A percentile compares a stretch with the other conserved stretches of the same genome.
Conservation (phyloP, 2,113 vertebrate species). For the Cepphus grylle region DNA sequence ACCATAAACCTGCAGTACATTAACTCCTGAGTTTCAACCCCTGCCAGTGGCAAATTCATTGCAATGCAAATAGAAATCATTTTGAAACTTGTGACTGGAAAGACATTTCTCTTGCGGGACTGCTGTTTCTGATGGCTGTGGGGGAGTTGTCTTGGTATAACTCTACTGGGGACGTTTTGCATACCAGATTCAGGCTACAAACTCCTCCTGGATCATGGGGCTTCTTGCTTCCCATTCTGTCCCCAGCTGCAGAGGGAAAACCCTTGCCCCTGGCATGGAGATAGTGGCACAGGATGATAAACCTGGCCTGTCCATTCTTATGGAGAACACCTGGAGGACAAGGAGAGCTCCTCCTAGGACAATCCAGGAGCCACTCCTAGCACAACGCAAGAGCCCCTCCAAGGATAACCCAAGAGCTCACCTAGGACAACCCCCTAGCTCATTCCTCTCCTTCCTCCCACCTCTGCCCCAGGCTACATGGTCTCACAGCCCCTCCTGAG, state of each 20-base stretch:
- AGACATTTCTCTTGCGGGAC: neutral
- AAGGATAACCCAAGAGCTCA: neutral
- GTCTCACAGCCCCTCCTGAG: neutral
- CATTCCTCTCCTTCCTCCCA: neutral
- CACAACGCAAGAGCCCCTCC: neutral
- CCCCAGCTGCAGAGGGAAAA: neutral
- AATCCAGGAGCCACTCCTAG: neutral
- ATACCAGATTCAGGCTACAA: neutral
- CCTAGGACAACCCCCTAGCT: neutral
- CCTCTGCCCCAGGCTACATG: neutral
- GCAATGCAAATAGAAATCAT: neutral
- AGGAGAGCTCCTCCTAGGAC: neutral
- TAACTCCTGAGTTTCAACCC: slow-evolving; percentile 28
- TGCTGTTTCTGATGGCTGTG: neutral
- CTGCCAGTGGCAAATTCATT: slow-evolving; percentile 21
- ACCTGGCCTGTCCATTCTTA: fast-evolving
- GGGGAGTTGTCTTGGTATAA: neutral
- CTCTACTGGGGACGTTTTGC: neutral
- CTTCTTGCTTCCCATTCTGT: neutral
- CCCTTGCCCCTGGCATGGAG: neutral
- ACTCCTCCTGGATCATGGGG: neutral
- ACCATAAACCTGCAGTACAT: slow-evolving; percentile 40
- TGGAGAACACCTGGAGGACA: neutral
- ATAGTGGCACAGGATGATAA: neutral
- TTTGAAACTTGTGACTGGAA: neutral